A percentile compares a stretch with the other conserved stretches of the same genome.
Conservation (phyloP, 2,113 vertebrate species). For the Opisthocomus hoazin region DNA sequence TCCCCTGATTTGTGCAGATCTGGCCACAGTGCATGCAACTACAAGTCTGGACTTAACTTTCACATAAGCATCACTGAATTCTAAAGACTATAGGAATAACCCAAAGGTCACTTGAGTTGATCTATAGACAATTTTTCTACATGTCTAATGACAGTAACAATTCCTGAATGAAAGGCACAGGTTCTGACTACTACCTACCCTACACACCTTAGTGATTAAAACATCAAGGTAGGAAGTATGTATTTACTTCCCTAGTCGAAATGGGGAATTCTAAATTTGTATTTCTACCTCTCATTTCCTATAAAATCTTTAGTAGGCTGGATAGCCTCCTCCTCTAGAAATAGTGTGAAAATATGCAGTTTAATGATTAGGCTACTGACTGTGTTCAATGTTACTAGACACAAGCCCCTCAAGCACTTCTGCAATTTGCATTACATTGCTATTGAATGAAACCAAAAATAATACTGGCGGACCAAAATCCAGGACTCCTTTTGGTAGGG, state of each 20-base stretch:
- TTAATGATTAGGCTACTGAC: background rate
- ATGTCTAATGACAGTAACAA: background rate
- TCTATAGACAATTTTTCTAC: background rate
- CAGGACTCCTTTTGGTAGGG: background rate
- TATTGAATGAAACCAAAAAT: background rate
- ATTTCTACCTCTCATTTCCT: background rate
- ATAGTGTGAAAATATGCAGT: background rate
- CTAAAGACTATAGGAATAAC: background rate
- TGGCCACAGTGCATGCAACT: background rate
- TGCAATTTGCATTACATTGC: background rate
- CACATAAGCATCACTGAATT: background rate
- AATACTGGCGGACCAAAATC: background rate
- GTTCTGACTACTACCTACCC: background rate
- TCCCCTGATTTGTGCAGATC: background rate
- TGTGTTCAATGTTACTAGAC: background rate
- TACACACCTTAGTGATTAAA: background rate
- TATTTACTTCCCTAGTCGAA: background rate
- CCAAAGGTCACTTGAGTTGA: background rate
- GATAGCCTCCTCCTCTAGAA: background rate
- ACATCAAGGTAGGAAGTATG: background rate
- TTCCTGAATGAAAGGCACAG: background rate
- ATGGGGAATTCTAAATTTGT: background rate
- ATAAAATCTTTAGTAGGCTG: background rate
- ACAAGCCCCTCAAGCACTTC: background rate
- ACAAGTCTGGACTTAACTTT: background rate